A percentile compares a stretch with the other conserved stretches of the same genome.
These are phyloP conservation scores for Crotalus helleri DNA, from an alignment of 2,113 vertebrate species.

Conservation along the genomic window DNA sequence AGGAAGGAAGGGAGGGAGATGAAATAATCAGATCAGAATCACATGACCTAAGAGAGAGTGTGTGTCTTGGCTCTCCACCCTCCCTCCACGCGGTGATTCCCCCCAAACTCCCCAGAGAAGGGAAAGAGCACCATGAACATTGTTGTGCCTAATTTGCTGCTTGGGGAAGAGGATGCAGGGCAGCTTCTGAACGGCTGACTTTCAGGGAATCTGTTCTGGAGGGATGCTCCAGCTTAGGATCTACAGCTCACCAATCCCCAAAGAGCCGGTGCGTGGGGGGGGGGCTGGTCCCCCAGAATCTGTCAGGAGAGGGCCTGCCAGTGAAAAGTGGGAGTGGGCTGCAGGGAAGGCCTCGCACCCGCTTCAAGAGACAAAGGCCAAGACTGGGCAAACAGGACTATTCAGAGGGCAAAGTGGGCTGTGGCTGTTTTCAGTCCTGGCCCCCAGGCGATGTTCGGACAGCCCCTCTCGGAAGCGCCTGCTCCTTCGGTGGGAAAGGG, in stretches of 20 bases:
- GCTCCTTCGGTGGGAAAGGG: not conserved
- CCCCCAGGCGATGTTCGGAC: not conserved
- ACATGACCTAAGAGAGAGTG: slow-evolving; percentile 66
- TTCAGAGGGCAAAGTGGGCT: not conserved
- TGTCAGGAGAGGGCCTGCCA: not conserved
- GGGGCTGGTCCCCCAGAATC: not conserved
- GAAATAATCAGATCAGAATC: slow-evolving; percentile 63
- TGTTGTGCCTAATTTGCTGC: not conserved
- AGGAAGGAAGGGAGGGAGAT: not conserved
- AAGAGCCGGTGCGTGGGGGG: not conserved
- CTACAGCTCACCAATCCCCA: not conserved
- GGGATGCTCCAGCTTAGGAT: not conserved
- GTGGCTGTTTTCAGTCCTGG: not conserved
- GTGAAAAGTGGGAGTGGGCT: not conserved
- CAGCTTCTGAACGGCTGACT: not conserved
- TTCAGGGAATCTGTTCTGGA: not conserved
- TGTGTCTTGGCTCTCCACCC: not conserved
- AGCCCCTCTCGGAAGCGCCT: slow-evolving; percentile 7
- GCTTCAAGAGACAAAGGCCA: not conserved
- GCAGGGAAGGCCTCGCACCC: too few relatives aligned
- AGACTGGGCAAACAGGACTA: not conserved
- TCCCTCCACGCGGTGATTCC: slow-evolving; percentile 28
- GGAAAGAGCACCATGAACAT: not conserved
- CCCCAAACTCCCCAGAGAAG: slow-evolving; percentile 2
- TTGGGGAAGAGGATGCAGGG: not conserved